Evolutionary conservation across 2,888 invertebrate species (phyloP), one percentile per base, ranked within the genome.

Genomic region (Thecocarcelia acutangulata): DNA sequence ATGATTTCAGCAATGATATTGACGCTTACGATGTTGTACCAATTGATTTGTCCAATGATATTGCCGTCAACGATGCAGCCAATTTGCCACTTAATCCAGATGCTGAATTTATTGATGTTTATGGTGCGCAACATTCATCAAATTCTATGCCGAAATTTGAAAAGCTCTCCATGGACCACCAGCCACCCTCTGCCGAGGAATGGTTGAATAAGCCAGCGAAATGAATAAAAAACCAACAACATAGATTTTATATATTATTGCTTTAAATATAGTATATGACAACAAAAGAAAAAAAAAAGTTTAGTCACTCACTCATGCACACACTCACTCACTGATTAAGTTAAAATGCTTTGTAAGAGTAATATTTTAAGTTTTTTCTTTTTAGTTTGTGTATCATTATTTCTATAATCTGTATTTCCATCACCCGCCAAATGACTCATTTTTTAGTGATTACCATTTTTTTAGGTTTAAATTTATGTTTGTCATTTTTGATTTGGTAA

Each of bases 41-140:
- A 44, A 84, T 89, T 42, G 91, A 91, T 87, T 86, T 91, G 69
- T 90, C 90, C 66, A 90, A 91, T 84, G 91, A 91, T 79, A 90
- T 91, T 84, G 89, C 88, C 11, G 87, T 91, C 42, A 91, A 91
- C 81, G 87, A 91, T 84, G 86, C 89, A 80, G 84, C 87, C 4
- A 85, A 88, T 48, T 89, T 87, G 37, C 87, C 89, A 9, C 58
- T 84, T 17, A 87, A 91, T 87, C 90, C 91, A n/a, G 89, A 91
- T 83, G 91, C 91, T 0, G 91, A 91, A 79, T 77, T 90, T 9
- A 85, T 90, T 77, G 85, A 86, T 46, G 83, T 86, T 11, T 84
- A 84, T 44, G 83, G 84, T 11, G 59, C 73, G 15, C 37, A 64
- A 9, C 58, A 69, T n/a, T 48, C 50, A 52, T 13, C 52, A 50